Evolutionary conservation across 2,797 vertebrate genomes (phyloP), one percentile per base, ranked within the genome.

Genomic region (Acanthurus tractus): DNA sequence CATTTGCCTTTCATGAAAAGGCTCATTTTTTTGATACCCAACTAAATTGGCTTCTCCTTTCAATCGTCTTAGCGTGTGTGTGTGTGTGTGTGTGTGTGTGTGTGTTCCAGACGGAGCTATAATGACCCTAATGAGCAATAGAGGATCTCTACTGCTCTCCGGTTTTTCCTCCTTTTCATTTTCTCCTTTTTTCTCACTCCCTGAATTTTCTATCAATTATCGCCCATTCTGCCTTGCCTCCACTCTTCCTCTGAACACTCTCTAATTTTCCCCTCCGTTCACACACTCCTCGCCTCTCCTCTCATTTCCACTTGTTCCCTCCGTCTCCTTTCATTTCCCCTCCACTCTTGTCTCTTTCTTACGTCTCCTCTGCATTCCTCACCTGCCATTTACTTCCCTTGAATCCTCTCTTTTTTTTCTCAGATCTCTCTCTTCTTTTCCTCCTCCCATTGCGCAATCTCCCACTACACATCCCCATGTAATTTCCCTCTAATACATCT

Each of bases 61-160:
- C 76, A 84, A 68, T 82, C 62, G 70, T 79, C 58, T 73, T 42
- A 22, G 74, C 25, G 53, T 45, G 78, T 45, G 56, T 36, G 20
- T 40, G 2, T 10, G 44, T 64, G 29, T 22, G 50, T n/a, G 59
- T 23, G 20, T 10, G 57, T 18, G 54, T 20, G 23, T 46, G 2
- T 11, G 55, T 68, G 25, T 66, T 86, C 64, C 78, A 88, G 85
- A 84, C 78, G 3, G 83, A 78, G 76, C 71, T 85, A 80, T 92
- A 90, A 92, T 88, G 89, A 91, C 87, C 86, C 70, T 90, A 92
- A 93, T 89, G 88, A 94, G 93, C 71, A 86, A 70, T 54, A 64
- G 79, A 88, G 63, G 84, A 89, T 85, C 87, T 86, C 78, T 79
- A 66, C 79, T 83, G 58, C 82, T 83, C 89, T 72, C 62, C 9